Evolutionary conservation across 2,113 vertebrate species (phyloP), one percentile per base, ranked within the genome.

Genomic region (Epinephelus lanceolatus): DNA sequence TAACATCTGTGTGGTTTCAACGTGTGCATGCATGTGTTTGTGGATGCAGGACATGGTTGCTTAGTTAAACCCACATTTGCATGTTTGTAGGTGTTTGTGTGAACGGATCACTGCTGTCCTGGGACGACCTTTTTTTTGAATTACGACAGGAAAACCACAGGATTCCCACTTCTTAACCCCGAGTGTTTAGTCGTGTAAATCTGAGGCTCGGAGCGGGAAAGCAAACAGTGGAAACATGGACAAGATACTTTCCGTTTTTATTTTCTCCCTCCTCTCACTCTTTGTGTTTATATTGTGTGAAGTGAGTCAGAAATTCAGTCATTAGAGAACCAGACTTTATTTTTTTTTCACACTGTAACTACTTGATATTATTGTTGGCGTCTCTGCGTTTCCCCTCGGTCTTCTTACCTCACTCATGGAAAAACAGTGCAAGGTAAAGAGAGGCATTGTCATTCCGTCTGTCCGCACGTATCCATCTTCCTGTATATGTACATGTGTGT

Each of bases 71-170:
- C 14, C 15, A 67, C 47, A 5, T 5, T 30, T 65, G 19, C 62
- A 21, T 5, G 8, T 51, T 10, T 77, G 17, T 25, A 1, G 23
- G 40, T n/a, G 86, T 57, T 13, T 37, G 45, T 66, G 59, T 13
- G 19, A 13, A 4, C 0, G 17, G n/a, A 14, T 45, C 40, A n/a
- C 14, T 4, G 2, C 1, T 73, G 55, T 88, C 70, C 59, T 33
- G n/a, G 40, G 40, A 47, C 18, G 67, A 80, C 71, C 55, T 55
- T 62, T 40, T 0, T 33, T 17, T 25, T 86, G 68, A 87, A 0
- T 91, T 81, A 89, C 27, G 84, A 67, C 84, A 87, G 79, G 84
- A 89, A 88, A 91, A 71, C 77, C 70, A 15, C 40, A 84, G 51
- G 78, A 84, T 83, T 86, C 81, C 56, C 76, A 76, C 62, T 62